A percentile compares a stretch with the other conserved stretches of the same genome.
phyloP scores from a whole-genome alignment of 1,140 invertebrate genomes.

The Heterodera carotae region DNA sequence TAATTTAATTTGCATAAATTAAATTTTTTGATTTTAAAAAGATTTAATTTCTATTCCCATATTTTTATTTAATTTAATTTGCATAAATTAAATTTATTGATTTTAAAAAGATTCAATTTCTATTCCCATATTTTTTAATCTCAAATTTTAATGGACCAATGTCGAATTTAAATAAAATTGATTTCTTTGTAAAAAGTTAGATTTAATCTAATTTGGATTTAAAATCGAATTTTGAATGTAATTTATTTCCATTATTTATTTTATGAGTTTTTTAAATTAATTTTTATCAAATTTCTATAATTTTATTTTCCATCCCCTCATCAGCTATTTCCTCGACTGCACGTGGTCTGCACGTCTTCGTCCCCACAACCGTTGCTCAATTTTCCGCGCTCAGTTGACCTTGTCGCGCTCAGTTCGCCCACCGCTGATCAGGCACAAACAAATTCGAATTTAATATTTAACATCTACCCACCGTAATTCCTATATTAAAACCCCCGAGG shows the following conservation, averaged over 20 bases:
- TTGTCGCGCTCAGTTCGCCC: conserved; percentile 37
- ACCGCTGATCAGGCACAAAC: conserved; percentile 34
- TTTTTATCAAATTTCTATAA: no score
- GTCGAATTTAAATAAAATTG: background rate
- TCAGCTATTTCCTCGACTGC: conserved; percentile 48
- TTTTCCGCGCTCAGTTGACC: conserved; percentile 42
- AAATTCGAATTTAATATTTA: conserved; percentile 10
- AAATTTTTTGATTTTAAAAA: background rate
- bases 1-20: background rate
- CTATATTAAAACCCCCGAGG: conserved; percentile 29
- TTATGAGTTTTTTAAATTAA: no score
- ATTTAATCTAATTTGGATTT: no score
- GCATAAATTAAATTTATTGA: no score
- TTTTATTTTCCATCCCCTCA: no score
- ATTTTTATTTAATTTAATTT: no score
- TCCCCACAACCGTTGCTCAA: conserved; percentile 22
- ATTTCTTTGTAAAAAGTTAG: no score
- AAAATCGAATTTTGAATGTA: no score
- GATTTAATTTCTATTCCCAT: no score
- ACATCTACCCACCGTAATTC: conserved; percentile 1
- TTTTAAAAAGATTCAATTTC: background rate
- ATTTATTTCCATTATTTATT: no score
- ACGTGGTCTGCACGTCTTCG: conserved; percentile 43
- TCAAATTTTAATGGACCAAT: background rate
- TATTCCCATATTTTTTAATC: no score